Evolutionary conservation across 2,888 invertebrate species (phyloP).

Genomic region (Trichopoda pennipes): DNA sequence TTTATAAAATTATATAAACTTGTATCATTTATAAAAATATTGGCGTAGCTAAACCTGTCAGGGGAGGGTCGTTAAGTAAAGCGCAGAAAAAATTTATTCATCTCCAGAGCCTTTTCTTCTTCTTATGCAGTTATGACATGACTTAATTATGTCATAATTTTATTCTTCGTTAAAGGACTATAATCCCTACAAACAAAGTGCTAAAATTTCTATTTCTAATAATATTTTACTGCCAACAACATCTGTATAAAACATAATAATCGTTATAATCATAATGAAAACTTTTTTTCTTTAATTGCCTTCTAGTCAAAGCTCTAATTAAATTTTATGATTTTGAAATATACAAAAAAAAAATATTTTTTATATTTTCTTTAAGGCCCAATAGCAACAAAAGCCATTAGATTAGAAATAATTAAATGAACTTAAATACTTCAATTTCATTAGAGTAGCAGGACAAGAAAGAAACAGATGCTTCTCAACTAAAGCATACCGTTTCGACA

Average conservation of each 20-base stretch:
- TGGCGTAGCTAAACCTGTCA: too few relatives aligned
- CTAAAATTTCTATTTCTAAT: slow-evolving; percentile 3
- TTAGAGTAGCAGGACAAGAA: not conserved
- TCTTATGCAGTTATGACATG: too few relatives aligned
- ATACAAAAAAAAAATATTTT: slow-evolving; percentile 26
- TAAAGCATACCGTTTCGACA: not conserved
- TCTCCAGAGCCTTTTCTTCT: too few relatives aligned
- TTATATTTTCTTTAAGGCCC: slow-evolving; percentile 37
- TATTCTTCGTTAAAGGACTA: too few relatives aligned
- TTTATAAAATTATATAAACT: too few relatives aligned
- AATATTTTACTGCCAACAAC: not conserved
- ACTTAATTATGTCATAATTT: too few relatives aligned
- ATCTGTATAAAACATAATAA: not conserved
- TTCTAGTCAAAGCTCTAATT: slow-evolving; percentile 1
- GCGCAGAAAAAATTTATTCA: too few relatives aligned
- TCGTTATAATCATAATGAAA: not conserved
- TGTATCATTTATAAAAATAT: too few relatives aligned
- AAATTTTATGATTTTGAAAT: slow-evolving; percentile 43
- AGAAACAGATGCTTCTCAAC: slow-evolving; percentile 27
- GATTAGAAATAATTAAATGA: slow-evolving; percentile 51
- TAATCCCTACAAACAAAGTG: not conserved
- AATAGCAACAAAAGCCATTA: slow-evolving; percentile 12
- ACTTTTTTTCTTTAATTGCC: slow-evolving; percentile 11
- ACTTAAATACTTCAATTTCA: slow-evolving; percentile 39
- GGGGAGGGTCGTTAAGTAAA: too few relatives aligned